Percentiles rank a stretch among this genome's conserved stretches.
These are phyloP conservation scores for Chironomus riparius DNA, from an alignment of 2,888 invertebrate genomes.

Conservation along the genomic window DNA sequence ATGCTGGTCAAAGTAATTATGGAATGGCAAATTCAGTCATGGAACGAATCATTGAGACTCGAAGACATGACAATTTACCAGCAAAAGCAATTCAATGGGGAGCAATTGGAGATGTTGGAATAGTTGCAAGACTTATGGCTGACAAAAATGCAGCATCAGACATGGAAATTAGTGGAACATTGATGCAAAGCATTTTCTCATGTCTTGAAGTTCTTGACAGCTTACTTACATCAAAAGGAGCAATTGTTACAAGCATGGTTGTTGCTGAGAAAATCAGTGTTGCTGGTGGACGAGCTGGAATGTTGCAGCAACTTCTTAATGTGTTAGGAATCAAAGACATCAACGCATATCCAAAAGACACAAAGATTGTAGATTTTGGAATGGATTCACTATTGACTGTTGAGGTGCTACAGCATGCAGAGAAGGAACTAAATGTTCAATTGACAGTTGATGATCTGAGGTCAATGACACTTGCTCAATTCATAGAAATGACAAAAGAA, in stretches of 20 bases:
- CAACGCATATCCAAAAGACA: no score
- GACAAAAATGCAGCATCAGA: constrained; percentile 40
- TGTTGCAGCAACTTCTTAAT: no score
- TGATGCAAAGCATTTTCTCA: constrained; percentile 76
- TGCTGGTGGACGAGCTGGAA: no score
- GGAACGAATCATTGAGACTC: neutral
- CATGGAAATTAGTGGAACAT: constrained; percentile 62
- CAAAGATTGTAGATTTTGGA: no score
- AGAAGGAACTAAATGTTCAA: no score
- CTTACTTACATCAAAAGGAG: constrained; percentile 59
- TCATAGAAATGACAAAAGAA: no score
- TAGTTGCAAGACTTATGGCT: constrained; percentile 43
- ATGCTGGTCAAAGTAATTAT: neutral
- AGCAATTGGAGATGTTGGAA: neutral
- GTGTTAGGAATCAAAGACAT: no score
- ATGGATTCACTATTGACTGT: no score
- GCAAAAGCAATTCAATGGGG: neutral
- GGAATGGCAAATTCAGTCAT: neutral
- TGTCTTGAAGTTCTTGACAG: constrained; percentile 65
- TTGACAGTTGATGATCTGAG: no score
- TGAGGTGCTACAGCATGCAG: no score
- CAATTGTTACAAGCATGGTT: constrained; percentile 69
- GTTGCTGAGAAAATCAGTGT: no score
- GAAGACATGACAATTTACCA: neutral
- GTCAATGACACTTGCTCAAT: no score